These are phyloP conservation scores for Drosophila barbarae DNA, from an alignment of 2,888 invertebrate genomes.

Conservation along the genomic window DNA sequence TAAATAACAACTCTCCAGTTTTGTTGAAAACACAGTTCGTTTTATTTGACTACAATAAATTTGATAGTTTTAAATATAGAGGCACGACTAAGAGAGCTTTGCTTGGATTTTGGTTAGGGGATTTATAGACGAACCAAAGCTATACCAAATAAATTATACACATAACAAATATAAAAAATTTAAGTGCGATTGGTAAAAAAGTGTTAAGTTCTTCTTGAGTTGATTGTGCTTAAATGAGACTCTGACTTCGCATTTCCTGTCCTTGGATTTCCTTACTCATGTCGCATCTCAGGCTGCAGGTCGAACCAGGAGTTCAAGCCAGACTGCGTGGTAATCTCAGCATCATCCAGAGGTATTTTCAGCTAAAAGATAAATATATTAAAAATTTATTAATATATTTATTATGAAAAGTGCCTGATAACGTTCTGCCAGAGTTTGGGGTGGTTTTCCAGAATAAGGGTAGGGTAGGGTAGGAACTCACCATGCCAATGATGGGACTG, in stretches of 20 bases:
- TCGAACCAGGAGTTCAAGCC: slow-evolving; percentile 79
- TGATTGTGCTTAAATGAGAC: slow-evolving; percentile 51
- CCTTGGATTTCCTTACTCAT: slow-evolving; percentile 84
- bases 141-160: slow-evolving; percentile 54
- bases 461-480: too few relatives aligned
- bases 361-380: slow-evolving; percentile 5
- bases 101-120: slow-evolving; percentile 35
- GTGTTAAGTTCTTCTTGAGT: slow-evolving; percentile 44
- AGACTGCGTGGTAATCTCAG: slow-evolving; percentile 74
- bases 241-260: slow-evolving; percentile 12
- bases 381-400: background rate
- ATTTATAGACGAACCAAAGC: slow-evolving; percentile 30
- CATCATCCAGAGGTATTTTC: slow-evolving; percentile 65
- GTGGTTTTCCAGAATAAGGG: background rate
- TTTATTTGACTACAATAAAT: slow-evolving; percentile 56
- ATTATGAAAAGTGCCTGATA: too few relatives aligned
- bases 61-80: slow-evolving; percentile 56
- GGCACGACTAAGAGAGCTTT: slow-evolving; percentile 66
- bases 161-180: slow-evolving; percentile 46
- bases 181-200: slow-evolving; percentile 52
- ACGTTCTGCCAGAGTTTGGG: background rate
- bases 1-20: background rate
- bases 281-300: slow-evolving; percentile 80
- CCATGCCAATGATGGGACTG: slow-evolving; percentile 91
- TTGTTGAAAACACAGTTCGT: slow-evolving; percentile 57